A percentile compares a stretch with the other conserved stretches of the same genome.
Evolutionary conservation across 2,797 vertebrate species (phyloP).

Genomic region (Semaprochilodus insignis): DNA sequence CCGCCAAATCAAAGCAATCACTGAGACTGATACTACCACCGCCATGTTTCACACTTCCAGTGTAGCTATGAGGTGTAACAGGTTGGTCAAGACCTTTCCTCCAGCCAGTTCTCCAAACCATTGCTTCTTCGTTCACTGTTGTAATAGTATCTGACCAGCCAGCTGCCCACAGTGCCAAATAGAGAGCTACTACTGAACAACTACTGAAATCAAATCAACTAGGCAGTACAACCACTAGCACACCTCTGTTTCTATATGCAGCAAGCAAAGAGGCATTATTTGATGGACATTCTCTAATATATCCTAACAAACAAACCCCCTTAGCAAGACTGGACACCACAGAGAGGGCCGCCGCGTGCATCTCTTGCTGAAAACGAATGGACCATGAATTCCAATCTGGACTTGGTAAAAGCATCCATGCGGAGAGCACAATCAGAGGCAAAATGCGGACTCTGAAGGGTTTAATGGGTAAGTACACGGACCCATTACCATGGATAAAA

Average conservation of each 20-base stretch:
- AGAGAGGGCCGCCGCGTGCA: background rate
- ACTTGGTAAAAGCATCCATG: constrained; percentile 31
- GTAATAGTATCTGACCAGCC: too few species aligned
- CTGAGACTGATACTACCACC: too few species aligned
- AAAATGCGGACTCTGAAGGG: constrained; percentile 21
- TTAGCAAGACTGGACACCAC: background rate
- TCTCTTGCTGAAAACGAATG: constrained; percentile 42
- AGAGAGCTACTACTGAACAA: too few species aligned
- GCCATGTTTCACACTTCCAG: too few species aligned
- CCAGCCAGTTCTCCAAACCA: too few species aligned
- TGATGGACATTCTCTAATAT: constrained; percentile 13
- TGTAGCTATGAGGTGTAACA: too few species aligned
- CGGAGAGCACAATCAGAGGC: constrained; percentile 3
- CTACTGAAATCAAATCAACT: background rate
- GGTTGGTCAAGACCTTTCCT: too few species aligned
- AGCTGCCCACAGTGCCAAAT: too few species aligned
- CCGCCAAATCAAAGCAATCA: too few species aligned
- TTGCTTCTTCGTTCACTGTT: too few species aligned
- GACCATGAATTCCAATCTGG: constrained; percentile 39
- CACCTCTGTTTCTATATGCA: background rate
- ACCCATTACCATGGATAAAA: constrained; percentile 56
- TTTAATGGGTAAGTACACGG: constrained; percentile 47
- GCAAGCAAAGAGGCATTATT: background rate
- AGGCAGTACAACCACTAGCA: background rate
- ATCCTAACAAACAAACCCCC: constrained; percentile 5